Percentiles rank a stretch among this genome's conserved stretches.
phyloP scores from a whole-genome alignment of 2,113 vertebrate genomes.

The Calidris pygmaea region DNA sequence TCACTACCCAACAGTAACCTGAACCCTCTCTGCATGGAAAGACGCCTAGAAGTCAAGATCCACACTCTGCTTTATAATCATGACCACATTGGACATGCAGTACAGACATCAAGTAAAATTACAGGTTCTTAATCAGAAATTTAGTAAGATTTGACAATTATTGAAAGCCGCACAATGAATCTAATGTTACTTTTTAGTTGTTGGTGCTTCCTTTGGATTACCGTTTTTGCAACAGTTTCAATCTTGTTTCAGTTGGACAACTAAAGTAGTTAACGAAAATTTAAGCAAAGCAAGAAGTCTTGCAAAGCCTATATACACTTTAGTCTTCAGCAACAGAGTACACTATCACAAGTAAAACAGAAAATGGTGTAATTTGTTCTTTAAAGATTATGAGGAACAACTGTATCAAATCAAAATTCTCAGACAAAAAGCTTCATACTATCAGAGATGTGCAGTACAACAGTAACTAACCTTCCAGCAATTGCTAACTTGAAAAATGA shows the following conservation, averaged over 20 bases:
- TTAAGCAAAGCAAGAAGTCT: background rate
- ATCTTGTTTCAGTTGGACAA: background rate
- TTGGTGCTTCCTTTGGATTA: background rate
- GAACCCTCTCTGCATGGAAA: background rate
- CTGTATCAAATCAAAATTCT: background rate
- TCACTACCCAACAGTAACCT: background rate
- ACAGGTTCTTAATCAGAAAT: background rate
- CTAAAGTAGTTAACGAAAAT: background rate
- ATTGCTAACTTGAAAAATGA: background rate
- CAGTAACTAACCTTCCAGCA: background rate
- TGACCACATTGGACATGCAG: background rate
- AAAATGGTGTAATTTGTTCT: accelerated
- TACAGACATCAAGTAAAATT: background rate
- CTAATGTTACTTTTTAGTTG: background rate
- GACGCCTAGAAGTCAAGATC: background rate
- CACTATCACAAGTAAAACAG: background rate
- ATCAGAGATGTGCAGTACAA: background rate
- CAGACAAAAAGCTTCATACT: background rate
- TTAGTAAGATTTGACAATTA: background rate
- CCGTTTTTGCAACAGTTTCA: background rate
- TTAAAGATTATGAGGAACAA: background rate
- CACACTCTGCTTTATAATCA: background rate
- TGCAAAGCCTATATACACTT: background rate
- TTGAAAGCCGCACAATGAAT: background rate
- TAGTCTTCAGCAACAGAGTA: background rate